Evolutionary conservation across 2,797 vertebrate species (phyloP), one percentile per base, ranked within the genome.

Genomic region (Somateria mollissima): DNA sequence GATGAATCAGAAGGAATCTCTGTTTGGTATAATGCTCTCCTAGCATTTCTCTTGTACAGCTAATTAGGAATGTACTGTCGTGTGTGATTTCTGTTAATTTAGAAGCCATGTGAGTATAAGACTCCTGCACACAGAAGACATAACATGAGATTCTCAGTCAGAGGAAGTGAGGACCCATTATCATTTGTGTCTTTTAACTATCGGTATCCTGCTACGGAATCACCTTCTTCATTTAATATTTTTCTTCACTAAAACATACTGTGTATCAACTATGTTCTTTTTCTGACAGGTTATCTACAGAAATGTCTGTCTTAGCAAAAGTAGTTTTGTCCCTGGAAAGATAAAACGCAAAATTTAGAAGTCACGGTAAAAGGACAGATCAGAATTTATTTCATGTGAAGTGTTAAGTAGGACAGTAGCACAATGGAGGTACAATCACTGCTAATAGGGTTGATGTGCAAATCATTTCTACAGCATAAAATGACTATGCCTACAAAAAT

Each of bases 391-490:
- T 10, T 79, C 37, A 84, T 72, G 67, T 82, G 75, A 91, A 84
- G 61, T 14, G 18, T 78, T 80, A 72, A 80, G 39, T 72, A 70
- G 53, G 62, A 28, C 72, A 94, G 73, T 84, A 72, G 66, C 69
- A 90, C 84, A 94, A 28, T n/a, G 53, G 75, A 90, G 49, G 19
- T 56, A 57, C 57, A 64, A 36, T 49, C 56, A n/a, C 45, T 92
- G 37, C 37, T 94, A 36, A 62, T 78, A 49, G 30, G 24, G 17
- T 75, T 90, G 43, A 91, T 71, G 34, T 72, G 64, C 57, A 95
- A 94, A 94, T 85, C 43, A 54, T 84, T 87, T 84, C 24, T 86
- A 73, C 65, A 43, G 22, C 41, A 82, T 74, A 39, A 94, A 95
- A 78, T 92, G 0, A 79, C 47, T 78, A 85, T 83, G 45, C 24